phyloP scores from a whole-genome alignment of 1,140 invertebrate species.

The Zophobas morio region DNA sequence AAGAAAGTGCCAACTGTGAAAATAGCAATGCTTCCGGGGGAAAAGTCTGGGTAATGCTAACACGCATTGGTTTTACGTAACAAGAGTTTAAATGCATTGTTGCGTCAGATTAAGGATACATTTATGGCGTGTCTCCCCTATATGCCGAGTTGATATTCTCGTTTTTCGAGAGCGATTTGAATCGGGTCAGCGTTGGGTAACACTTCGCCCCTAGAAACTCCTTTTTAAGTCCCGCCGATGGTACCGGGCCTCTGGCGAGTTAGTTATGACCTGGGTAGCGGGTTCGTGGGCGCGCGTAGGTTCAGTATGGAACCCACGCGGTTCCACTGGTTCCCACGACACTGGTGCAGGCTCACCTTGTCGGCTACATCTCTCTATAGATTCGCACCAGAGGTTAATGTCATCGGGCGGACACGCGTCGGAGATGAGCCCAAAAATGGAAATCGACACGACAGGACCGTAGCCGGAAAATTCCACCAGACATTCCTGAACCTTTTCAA shows the following conservation, averaged over 20 bases:
- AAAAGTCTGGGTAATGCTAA: too few species aligned
- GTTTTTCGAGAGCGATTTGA: too few species aligned
- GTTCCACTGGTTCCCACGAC: conserved; percentile 50
- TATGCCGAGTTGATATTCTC: too few species aligned
- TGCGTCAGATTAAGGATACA: too few species aligned
- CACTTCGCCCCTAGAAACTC: too few species aligned
- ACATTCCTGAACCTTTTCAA: neutral
- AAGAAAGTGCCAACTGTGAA: too few species aligned
- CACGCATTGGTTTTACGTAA: too few species aligned
- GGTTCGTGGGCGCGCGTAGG: conserved; percentile 52
- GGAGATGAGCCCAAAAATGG: conserved; percentile 15
- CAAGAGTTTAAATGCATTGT: too few species aligned
- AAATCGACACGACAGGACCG: neutral
- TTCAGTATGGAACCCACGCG: conserved; percentile 47
- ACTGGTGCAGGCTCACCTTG: conserved; percentile 28
- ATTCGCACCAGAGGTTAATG: conserved; percentile 51
- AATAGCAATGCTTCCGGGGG: too few species aligned
- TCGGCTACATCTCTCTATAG: conserved; percentile 21
- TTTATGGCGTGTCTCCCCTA: too few species aligned
- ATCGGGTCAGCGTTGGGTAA: too few species aligned
- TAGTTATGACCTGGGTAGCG: conserved; percentile 52
- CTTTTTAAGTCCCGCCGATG: neutral
- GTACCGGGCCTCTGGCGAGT: conserved; percentile 25
- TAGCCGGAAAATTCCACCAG: neutral
- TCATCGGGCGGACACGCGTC: conserved; percentile 37